These are phyloP conservation scores for Labroides dimidiatus DNA, from an alignment of 2,797 vertebrate genomes.

Conservation along the genomic window DNA sequence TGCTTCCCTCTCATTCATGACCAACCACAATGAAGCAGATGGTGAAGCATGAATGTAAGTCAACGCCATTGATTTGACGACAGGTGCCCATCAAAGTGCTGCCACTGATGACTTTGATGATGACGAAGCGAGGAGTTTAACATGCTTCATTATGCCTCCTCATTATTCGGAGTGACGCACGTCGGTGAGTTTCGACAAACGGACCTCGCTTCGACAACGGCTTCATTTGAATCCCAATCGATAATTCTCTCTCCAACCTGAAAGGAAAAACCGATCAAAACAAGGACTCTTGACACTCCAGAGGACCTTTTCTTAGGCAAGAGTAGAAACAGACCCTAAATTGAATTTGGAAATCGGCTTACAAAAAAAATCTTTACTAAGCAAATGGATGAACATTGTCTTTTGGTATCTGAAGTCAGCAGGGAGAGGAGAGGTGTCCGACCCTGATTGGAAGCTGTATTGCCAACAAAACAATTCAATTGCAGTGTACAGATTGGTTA, in stretches of 20 bases:
- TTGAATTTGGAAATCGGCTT: constrained; percentile 77
- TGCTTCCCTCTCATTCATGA: constrained; percentile 49
- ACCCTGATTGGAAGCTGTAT: constrained; percentile 74
- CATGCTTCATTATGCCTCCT: constrained; percentile 73
- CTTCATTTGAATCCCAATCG: constrained; percentile 77
- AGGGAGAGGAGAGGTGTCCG: constrained; percentile 74
- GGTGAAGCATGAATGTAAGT: constrained; percentile 57
- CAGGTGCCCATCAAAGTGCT: constrained; percentile 78
- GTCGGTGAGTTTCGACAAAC: constrained; percentile 65
- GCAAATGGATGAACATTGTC: constrained; percentile 73
- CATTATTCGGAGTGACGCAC: constrained; percentile 68
- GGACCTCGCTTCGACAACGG: constrained; percentile 63
- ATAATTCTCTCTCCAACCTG: constrained; percentile 73
- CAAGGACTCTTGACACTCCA: constrained; percentile 57
- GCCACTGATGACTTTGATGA: constrained; percentile 64
- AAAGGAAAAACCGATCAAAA: constrained; percentile 78
- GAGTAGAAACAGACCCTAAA: constrained; percentile 74
- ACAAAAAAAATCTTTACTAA: constrained; percentile 70
- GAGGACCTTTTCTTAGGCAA: constrained; percentile 68
- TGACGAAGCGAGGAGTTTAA: constrained; percentile 60
- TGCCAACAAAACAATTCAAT: constrained; percentile 81
- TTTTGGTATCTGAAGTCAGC: constrained; percentile 78
- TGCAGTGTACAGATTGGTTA: constrained; percentile 81
- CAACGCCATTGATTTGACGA: constrained; percentile 70
- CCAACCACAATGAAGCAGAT: constrained; percentile 64